Conservation (phyloP, 1,140 invertebrate species). For the Pachypsylla venusta region DNA sequence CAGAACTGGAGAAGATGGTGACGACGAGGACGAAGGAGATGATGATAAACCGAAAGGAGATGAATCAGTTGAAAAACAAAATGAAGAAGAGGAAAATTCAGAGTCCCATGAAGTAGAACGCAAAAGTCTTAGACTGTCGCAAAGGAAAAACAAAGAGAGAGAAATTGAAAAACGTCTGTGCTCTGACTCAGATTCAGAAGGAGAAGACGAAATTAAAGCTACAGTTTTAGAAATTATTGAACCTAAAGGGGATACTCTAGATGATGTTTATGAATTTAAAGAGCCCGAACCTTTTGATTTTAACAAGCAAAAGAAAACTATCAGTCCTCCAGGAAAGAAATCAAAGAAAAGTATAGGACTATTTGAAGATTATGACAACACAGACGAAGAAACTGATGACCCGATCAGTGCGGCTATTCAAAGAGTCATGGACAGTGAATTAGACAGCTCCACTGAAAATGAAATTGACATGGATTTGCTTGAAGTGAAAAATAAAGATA, state of each 20-base stretch:
- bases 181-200: constrained; percentile 10
- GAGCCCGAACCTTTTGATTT: constrained; percentile 75
- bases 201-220: constrained; percentile 21
- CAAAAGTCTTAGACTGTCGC: neutral
- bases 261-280: constrained; percentile 77
- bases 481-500: constrained; percentile 31
- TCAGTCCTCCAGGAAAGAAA: constrained; percentile 28
- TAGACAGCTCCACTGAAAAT: neutral
- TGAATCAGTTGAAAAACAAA: constrained; percentile 25
- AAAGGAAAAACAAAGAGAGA: constrained; percentile 12
- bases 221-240: constrained; percentile 16
- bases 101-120: constrained; percentile 10
- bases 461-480: constrained; percentile 22
- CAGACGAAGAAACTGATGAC: constrained; percentile 37
- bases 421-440: constrained; percentile 26
- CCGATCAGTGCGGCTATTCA: constrained; percentile 36
- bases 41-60: constrained; percentile 26
- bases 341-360: constrained; percentile 26
- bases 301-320: neutral
- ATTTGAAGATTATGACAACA: neutral
- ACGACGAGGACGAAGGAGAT: constrained; percentile 31
- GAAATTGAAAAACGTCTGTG: constrained; percentile 18
- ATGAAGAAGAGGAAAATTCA: constrained; percentile 9
- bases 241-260: constrained; percentile 26
- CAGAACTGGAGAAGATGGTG: constrained; percentile 30